Conservation (phyloP, 1,140 invertebrate genomes). For the Megalopta genalis region DNA sequence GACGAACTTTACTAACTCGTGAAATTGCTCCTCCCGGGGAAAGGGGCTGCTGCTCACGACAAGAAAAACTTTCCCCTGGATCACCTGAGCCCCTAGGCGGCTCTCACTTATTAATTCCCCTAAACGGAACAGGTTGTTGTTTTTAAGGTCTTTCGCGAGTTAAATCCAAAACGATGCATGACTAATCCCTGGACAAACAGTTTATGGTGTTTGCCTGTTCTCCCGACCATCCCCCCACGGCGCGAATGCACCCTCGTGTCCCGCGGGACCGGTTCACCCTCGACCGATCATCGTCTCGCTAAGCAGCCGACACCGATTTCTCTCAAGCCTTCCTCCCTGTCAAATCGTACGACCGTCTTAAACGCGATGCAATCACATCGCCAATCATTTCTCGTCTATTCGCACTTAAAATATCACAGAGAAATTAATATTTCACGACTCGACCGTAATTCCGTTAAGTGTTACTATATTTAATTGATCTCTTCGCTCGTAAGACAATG, state of each 20-base stretch:
- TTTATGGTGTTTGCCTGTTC: conserved; percentile 76
- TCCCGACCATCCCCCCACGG: conserved; percentile 28
- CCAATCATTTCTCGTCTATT: too few species aligned
- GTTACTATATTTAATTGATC: too few species aligned
- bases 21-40: conserved; percentile 64
- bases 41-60: not conserved
- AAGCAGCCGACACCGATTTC: conserved; percentile 51
- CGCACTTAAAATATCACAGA: too few species aligned
- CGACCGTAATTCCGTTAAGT: too few species aligned
- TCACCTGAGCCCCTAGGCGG: conserved; percentile 56
- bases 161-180: conserved; percentile 62
- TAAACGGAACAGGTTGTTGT: conserved; percentile 43
- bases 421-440: too few species aligned
- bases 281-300: conserved; percentile 79
- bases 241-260: conserved; percentile 55
- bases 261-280: conserved; percentile 76
- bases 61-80: conserved; percentile 57
- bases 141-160: conserved; percentile 59
- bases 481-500: too few species aligned
- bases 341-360: too few species aligned
- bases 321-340: too few species aligned
- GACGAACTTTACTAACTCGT: conserved; percentile 58
- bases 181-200: conserved; percentile 77
- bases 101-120: conserved; percentile 37
- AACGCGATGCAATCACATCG: too few species aligned